A percentile compares a stretch with the other conserved stretches of the same genome.
Evolutionary conservation across 2,113 vertebrate species (phyloP).

Genomic region (Uria aalge): DNA sequence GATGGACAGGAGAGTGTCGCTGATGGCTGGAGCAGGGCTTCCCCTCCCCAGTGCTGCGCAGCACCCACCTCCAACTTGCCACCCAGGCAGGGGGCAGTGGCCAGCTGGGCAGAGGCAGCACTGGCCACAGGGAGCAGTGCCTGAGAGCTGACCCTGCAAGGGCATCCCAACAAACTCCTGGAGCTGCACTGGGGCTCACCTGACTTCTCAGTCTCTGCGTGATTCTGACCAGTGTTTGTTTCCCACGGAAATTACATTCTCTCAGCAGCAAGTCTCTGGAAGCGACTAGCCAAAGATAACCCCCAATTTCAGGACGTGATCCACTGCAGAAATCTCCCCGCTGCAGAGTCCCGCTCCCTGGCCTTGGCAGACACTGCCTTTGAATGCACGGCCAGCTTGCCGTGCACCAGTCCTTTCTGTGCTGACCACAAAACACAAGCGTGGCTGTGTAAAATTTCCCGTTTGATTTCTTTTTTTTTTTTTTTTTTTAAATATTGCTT

Average conservation of each 20-base stretch:
- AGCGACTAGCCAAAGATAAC: neutral
- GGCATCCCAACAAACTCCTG: neutral
- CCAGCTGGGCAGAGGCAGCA: neutral
- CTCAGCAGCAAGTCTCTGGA: neutral
- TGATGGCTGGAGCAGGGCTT: rapidly evolving
- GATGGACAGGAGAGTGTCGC: neutral
- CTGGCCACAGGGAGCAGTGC: neutral
- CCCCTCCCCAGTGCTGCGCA: rapidly evolving
- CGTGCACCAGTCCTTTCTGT: neutral
- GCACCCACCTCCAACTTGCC: neutral
- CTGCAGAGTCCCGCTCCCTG: neutral
- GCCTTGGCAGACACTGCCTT: neutral
- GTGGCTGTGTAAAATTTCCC: neutral
- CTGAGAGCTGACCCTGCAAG: neutral
- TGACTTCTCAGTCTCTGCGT: neutral
- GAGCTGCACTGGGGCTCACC: neutral
- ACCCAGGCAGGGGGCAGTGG: rapidly evolving
- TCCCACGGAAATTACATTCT: neutral
- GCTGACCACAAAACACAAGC: neutral
- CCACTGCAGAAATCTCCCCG: neutral
- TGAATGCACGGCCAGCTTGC: neutral
- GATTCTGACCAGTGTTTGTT: too few species aligned
- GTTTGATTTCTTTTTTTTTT: neutral
- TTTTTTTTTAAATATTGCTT: neutral
- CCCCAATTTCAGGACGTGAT: neutral